Conservation (phyloP, 2,888 invertebrate species). For the Embidobia sp. region DNA sequence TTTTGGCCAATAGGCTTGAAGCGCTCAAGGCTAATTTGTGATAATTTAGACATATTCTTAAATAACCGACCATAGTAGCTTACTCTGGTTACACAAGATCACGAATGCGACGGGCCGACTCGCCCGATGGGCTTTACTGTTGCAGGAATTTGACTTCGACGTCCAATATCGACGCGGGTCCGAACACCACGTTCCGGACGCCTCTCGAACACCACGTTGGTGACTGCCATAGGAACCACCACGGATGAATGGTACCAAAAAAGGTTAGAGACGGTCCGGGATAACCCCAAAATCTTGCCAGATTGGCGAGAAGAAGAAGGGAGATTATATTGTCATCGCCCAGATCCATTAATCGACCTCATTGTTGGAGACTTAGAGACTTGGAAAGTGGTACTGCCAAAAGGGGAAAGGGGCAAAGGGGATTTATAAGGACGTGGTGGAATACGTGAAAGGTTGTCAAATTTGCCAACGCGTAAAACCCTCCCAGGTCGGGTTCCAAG, state of each 20-base stretch:
- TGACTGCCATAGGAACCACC: not conserved
- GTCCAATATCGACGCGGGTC: not conserved
- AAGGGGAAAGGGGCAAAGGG: not conserved
- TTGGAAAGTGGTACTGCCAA: not conserved
- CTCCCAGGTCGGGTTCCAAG: not conserved
- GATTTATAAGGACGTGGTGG: too few relatives aligned
- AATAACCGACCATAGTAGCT: too few relatives aligned
- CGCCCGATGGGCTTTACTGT: conserved; percentile 7
- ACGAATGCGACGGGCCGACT: conserved; percentile 63
- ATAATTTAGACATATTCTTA: too few relatives aligned
- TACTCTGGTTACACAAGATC: conserved; percentile 62
- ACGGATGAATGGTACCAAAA: not conserved
- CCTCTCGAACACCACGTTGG: not conserved
- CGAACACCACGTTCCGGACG: not conserved
- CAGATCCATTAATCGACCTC: not conserved
- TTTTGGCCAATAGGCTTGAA: too few relatives aligned
- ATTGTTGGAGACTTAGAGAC: not conserved
- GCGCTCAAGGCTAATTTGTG: too few relatives aligned
- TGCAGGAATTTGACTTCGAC: not conserved
- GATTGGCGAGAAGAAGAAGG: too few relatives aligned
- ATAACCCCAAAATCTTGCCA: too few relatives aligned
- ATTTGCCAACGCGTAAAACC: not conserved
- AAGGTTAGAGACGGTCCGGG: not conserved
- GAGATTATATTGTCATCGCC: too few relatives aligned
- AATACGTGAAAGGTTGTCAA: not conserved